A percentile compares a stretch with the other conserved stretches of the same genome.
Evolutionary conservation across 2,888 invertebrate species (phyloP).

Genomic region (Barypeithes pellucidus): DNA sequence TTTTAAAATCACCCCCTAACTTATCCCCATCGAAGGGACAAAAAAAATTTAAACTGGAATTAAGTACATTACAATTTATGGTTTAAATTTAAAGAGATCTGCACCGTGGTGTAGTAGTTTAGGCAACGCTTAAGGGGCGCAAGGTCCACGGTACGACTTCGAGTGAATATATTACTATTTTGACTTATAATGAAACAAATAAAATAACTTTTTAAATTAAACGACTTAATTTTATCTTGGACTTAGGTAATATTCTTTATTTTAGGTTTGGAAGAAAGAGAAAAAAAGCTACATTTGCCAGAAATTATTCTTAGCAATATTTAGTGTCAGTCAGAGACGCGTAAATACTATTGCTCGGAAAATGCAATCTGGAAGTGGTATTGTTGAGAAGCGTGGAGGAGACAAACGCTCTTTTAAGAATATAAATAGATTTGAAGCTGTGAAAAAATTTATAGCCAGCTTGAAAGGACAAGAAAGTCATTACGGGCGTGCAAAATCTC

Average conservation of each 20-base stretch:
- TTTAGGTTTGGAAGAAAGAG: slow-evolving; percentile 31
- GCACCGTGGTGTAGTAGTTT: background rate
- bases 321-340: slow-evolving; percentile 34
- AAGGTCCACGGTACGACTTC: no score
- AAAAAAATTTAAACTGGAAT: slow-evolving; percentile 1
- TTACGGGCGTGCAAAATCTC: slow-evolving; percentile 37
- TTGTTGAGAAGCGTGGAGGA: slow-evolving; percentile 41
- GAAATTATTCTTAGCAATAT: slow-evolving; percentile 36
- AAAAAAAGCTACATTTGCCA: slow-evolving; percentile 38
- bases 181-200: no score
- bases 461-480: slow-evolving; percentile 35
- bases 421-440: slow-evolving; percentile 20
- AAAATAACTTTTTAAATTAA: no score
- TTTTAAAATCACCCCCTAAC: background rate
- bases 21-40: background rate
- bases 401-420: slow-evolving; percentile 6
- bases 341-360: slow-evolving; percentile 40
- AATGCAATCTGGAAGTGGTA: slow-evolving; percentile 37
- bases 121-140: background rate
- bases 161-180: no score
- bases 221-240: slow-evolving; percentile 11
- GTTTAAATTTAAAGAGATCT: slow-evolving; percentile 7
- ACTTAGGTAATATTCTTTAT: slow-evolving; percentile 3
- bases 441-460: slow-evolving; percentile 32
- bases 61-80: background rate